Conservation (phyloP, 2,113 vertebrate genomes). For the Silurus meridionalis region DNA sequence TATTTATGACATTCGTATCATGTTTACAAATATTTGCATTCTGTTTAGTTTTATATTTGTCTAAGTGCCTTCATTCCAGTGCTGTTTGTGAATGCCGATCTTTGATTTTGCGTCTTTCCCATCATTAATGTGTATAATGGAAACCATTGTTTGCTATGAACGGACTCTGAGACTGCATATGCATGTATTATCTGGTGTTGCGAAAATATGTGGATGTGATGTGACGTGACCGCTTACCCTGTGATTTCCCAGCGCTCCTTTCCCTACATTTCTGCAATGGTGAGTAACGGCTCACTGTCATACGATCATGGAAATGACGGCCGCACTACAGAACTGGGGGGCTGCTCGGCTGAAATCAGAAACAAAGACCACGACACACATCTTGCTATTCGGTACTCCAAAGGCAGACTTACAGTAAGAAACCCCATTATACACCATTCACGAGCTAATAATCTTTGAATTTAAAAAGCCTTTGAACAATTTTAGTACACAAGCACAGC, state of each 20-base stretch:
- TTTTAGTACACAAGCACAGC: not conserved
- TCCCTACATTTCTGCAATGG: conserved; percentile 94
- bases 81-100: not conserved
- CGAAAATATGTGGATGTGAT: not conserved
- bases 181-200: too few species aligned
- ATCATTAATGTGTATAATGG: not conserved
- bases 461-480: too few species aligned
- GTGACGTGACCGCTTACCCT: not conserved
- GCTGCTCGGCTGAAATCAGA: conserved; percentile 88
- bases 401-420: conserved; percentile 89
- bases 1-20: not conserved
- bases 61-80: not conserved
- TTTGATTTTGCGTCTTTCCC: not conserved
- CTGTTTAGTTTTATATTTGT: not conserved
- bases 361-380: conserved; percentile 94
- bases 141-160: not conserved
- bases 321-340: conserved; percentile 86
- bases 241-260: conserved; percentile 80
- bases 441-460: too few species aligned
- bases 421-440: not conserved
- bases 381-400: conserved; percentile 93
- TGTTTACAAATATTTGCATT: conserved; percentile 3
- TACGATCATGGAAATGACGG: conserved; percentile 97
- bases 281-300: conserved; percentile 90
- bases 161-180: not conserved